These are phyloP conservation scores for Bombus waltoni DNA, from an alignment of 1,140 invertebrate genomes.

Conservation along the genomic window DNA sequence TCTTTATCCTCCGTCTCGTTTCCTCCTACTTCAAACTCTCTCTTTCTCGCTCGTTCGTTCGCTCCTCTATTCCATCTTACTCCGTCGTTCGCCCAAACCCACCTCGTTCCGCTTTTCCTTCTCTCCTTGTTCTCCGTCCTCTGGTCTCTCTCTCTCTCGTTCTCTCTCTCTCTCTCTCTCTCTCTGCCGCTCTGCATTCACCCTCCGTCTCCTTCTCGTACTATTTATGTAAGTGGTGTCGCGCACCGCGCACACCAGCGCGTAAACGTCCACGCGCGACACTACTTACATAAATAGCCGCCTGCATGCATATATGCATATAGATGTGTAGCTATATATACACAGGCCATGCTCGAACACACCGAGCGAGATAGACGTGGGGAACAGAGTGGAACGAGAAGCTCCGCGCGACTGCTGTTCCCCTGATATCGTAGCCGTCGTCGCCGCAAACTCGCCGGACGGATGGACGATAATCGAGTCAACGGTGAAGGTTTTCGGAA, in stretches of 20 bases:
- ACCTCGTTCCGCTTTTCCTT: background rate
- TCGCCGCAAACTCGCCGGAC: slow-evolving; percentile 59
- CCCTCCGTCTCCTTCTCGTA: background rate
- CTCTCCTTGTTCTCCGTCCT: background rate
- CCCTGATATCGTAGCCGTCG: slow-evolving; percentile 46
- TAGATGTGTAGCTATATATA: background rate
- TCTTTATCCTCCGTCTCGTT: slow-evolving; percentile 11
- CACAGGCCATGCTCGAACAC: background rate
- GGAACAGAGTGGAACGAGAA: background rate
- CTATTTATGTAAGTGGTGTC: slow-evolving; percentile 49
- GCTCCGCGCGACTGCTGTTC: slow-evolving; percentile 40
- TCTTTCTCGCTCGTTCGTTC: background rate
- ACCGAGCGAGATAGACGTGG: background rate
- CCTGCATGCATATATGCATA: background rate
- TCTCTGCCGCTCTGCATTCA: background rate
- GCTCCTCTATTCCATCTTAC: slow-evolving; percentile 1
- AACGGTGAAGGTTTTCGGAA: slow-evolving; percentile 50
- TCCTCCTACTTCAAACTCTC: too few relatives aligned
- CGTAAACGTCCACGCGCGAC: slow-evolving; percentile 41
- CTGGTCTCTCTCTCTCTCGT: background rate
- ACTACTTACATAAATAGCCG: slow-evolving; percentile 42
- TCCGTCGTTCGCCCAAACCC: background rate
- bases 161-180: too few relatives aligned
- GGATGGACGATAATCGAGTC: slow-evolving; percentile 63
- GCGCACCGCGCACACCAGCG: slow-evolving; percentile 4